phyloP scores from a whole-genome alignment of 2,797 vertebrate genomes.

The Echeneis naucrates region DNA sequence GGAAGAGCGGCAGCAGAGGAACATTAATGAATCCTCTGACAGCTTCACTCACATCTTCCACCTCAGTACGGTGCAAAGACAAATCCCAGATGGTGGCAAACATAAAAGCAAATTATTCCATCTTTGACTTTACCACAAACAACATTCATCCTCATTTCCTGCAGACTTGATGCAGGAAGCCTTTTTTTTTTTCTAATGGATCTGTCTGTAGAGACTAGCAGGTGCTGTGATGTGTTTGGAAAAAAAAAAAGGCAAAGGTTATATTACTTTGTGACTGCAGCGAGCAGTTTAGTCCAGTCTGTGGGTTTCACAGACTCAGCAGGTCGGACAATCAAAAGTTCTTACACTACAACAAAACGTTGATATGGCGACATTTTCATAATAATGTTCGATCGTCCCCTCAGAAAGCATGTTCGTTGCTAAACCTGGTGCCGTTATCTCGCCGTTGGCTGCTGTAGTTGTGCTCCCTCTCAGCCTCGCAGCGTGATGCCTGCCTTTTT shows the following conservation, averaged over 20 bases:
- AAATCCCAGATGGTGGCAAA: conserved; percentile 19
- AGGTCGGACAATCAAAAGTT: conserved; percentile 8
- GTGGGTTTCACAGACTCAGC: background rate
- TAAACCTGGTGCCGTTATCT: conserved; percentile 60
- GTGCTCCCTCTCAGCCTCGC: conserved; percentile 53
- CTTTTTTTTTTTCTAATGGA: background rate
- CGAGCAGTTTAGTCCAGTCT: conserved; percentile 23
- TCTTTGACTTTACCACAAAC: background rate
- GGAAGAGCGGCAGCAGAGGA: background rate
- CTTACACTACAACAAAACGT: background rate
- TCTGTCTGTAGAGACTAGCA: background rate
- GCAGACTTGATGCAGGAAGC: background rate
- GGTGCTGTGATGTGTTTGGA: conserved; percentile 9
- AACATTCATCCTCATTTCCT: background rate
- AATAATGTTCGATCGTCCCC: background rate
- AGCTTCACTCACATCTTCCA: conserved; percentile 13
- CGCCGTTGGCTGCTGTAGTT: conserved; percentile 56
- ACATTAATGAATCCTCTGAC: conserved; percentile 42
- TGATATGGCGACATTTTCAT: conserved; percentile 29
- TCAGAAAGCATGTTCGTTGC: background rate
- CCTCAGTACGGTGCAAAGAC: background rate
- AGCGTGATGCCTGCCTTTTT: conserved; percentile 27
- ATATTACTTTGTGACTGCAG: conserved; percentile 22
- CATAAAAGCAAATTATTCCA: background rate
- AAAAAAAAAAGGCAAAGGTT: background rate